phyloP scores from a whole-genome alignment of 2,113 vertebrate species.

The Cepphus grylle region DNA sequence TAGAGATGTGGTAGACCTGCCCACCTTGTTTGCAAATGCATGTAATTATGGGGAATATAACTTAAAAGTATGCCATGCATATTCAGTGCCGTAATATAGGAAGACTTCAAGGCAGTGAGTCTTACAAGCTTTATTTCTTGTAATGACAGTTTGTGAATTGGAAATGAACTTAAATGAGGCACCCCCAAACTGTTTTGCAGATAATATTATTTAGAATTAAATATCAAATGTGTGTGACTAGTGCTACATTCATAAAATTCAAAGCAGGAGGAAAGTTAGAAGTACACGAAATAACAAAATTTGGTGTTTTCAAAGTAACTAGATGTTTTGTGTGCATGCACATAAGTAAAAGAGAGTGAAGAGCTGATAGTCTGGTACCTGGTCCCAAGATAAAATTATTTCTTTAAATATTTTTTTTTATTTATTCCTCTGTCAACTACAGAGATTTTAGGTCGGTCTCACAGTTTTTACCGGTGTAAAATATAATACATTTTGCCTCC shows the following conservation, averaged over 20 bases:
- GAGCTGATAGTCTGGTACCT: background rate
- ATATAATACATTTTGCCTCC: background rate
- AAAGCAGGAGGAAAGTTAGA: background rate
- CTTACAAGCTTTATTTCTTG: background rate
- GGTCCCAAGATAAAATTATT: background rate
- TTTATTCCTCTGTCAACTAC: background rate
- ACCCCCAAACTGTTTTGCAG: background rate
- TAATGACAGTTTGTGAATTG: background rate
- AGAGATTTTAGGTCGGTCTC: background rate
- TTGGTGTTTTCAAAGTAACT: background rate
- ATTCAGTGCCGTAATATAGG: background rate
- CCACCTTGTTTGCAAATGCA: background rate
- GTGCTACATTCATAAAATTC: background rate
- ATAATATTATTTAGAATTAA: background rate
- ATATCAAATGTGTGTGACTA: background rate
- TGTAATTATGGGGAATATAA: background rate
- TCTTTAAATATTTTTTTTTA: background rate
- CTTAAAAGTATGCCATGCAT: background rate
- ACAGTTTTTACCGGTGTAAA: background rate
- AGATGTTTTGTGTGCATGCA: fast-evolving
- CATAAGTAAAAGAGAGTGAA: background rate
- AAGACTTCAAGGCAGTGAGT: background rate
- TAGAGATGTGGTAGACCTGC: background rate
- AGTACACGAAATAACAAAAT: background rate
- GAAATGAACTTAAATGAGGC: background rate